These are phyloP conservation scores for Tokudaia muenninki DNA, from an alignment of 2,797 vertebrate species.

Conservation along the genomic window DNA sequence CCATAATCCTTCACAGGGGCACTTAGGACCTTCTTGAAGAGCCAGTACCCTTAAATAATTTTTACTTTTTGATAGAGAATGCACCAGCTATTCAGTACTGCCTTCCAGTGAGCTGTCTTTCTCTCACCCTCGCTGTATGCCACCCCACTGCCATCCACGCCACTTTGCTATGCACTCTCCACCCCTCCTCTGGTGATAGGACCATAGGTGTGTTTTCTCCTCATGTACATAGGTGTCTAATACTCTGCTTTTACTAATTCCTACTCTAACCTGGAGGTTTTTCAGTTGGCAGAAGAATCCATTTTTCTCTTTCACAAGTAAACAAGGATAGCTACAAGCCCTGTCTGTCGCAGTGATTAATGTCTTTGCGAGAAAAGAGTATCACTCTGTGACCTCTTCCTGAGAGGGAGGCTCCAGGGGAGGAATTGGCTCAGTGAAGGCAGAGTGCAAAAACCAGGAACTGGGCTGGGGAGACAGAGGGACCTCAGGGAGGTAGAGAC, in stretches of 20 bases:
- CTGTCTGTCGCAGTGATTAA: background rate
- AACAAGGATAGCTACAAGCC: background rate
- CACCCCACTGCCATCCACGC: background rate
- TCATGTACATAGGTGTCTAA: background rate
- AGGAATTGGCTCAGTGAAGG: background rate
- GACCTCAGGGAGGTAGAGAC: background rate
- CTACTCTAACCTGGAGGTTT: background rate
- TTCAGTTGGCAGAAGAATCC: background rate
- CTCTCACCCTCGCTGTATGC: background rate
- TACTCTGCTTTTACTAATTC: background rate
- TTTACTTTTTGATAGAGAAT: background rate
- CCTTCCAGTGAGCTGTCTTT: background rate
- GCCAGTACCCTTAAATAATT: background rate
- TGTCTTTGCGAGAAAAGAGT: background rate
- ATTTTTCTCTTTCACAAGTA: slow-evolving; percentile 26
- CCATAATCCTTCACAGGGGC: background rate
- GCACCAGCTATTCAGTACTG: background rate
- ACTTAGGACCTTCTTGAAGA: background rate
- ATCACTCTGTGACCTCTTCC: background rate
- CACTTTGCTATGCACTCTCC: background rate
- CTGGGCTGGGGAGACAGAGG: background rate
- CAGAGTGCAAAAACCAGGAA: background rate
- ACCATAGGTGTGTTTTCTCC: background rate
- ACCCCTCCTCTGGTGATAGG: background rate
- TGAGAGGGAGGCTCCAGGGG: background rate